A percentile compares a stretch with the other conserved stretches of the same genome.
Evolutionary conservation across 2,888 invertebrate species (phyloP).

Genomic region (Eledona agricola): DNA sequence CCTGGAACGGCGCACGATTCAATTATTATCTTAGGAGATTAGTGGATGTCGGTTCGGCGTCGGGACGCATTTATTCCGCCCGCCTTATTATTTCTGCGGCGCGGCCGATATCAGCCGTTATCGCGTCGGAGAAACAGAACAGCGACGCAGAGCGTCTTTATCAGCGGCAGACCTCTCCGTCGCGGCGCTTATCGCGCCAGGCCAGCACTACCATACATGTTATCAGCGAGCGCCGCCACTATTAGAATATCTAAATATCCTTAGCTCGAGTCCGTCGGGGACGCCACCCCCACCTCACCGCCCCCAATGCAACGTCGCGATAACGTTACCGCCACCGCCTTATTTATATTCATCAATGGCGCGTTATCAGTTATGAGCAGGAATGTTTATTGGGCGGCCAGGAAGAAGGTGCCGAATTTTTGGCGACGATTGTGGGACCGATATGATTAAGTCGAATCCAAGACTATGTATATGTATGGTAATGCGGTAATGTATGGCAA

Average conservation of each 20-base stretch:
- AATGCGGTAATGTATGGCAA: too few species aligned
- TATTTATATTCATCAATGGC: slow-evolving; percentile 64
- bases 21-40: slow-evolving; percentile 24
- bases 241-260: slow-evolving; percentile 65
- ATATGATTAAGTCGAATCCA: too few species aligned
- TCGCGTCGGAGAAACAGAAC: slow-evolving; percentile 56
- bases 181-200: slow-evolving; percentile 61
- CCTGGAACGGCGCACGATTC: slow-evolving; percentile 13
- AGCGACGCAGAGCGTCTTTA: slow-evolving; percentile 62
- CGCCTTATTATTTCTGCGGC: slow-evolving; percentile 58
- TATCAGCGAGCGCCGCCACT: slow-evolving; percentile 62
- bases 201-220: slow-evolving; percentile 62
- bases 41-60: slow-evolving; percentile 21
- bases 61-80: slow-evolving; percentile 47
- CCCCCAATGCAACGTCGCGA: slow-evolving; percentile 58
- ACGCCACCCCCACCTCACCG: slow-evolving; percentile 46
- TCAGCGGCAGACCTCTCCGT: slow-evolving; percentile 59
- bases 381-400: slow-evolving; percentile 58
- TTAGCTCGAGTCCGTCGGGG: slow-evolving; percentile 55
- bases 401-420: slow-evolving; percentile 28
- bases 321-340: slow-evolving; percentile 58
- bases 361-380: slow-evolving; percentile 62
- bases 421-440: slow-evolving; percentile 30
- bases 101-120: slow-evolving; percentile 57
- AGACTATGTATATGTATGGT: too few species aligned